Conservation (phyloP, 2,113 vertebrate species). For the Balaeniceps rex region DNA sequence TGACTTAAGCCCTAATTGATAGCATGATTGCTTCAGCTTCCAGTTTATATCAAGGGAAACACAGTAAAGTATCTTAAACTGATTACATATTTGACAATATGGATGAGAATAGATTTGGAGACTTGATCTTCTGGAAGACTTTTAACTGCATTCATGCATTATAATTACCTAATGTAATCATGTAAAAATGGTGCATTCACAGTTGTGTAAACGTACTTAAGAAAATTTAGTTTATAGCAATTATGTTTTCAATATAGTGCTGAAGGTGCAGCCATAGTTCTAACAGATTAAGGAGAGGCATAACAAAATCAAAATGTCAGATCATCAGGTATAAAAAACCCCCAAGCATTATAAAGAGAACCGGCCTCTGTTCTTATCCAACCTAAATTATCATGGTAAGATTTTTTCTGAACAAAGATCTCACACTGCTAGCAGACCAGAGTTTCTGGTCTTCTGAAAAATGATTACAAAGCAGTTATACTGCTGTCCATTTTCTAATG, state of each 20-base stretch:
- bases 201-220: constrained; percentile 23
- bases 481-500: background rate
- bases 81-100: constrained; percentile 61
- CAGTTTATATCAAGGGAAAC: constrained; percentile 67
- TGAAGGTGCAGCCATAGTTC: constrained; percentile 6
- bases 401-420: background rate
- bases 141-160: constrained; percentile 35
- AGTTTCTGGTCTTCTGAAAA: background rate
- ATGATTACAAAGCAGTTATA: background rate
- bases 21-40: constrained; percentile 69
- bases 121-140: constrained; percentile 24
- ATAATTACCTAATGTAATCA: constrained; percentile 6
- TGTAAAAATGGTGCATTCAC: background rate
- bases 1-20: constrained; percentile 70
- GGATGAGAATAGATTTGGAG: constrained; percentile 48
- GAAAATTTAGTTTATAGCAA: constrained; percentile 34
- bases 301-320: constrained; percentile 34
- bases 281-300: background rate
- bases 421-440: background rate
- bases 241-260: constrained; percentile 2
- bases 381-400: background rate
- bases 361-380: background rate
- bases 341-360: background rate
- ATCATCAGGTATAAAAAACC: background rate
- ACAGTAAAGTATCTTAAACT: constrained; percentile 65